Evolutionary conservation across 2,888 invertebrate species (phyloP).

Genomic region (Spicauda simplicius): DNA sequence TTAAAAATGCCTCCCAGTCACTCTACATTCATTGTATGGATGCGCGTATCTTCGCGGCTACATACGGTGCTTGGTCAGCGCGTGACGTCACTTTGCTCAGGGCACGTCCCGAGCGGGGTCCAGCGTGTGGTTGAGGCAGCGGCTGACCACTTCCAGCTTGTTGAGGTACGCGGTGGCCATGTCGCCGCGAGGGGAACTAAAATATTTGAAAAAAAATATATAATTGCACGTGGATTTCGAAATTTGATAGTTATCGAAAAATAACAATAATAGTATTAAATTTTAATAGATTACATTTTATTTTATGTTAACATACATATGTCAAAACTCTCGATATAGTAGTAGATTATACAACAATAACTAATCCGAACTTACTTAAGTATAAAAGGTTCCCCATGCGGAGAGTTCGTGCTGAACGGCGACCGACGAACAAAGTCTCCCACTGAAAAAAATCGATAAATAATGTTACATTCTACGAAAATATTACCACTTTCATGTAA

Average conservation of each 20-base stretch:
- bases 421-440: constrained; percentile 60
- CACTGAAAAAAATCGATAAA: constrained; percentile 45
- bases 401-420: constrained; percentile 56
- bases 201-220: too few species aligned
- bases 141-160: constrained; percentile 64
- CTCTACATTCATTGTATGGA: too few species aligned
- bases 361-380: constrained; percentile 55
- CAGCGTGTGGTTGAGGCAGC: constrained; percentile 61
- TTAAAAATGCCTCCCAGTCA: constrained; percentile 9
- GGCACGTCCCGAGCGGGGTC: constrained; percentile 59
- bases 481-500: too few species aligned
- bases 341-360: neutral
- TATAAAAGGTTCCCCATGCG: constrained; percentile 64
- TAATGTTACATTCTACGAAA: too few species aligned
- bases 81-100: constrained; percentile 47
- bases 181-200: constrained; percentile 65
- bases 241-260: too few species aligned
- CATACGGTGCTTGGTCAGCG: too few species aligned
- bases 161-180: constrained; percentile 59
- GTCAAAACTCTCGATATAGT: too few species aligned
- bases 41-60: too few species aligned
- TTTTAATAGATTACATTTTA: too few species aligned
- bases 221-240: too few species aligned
- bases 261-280: too few species aligned
- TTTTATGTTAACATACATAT: too few species aligned